Conservation (phyloP, 2,888 invertebrate genomes). For the Drosophila dives region DNA sequence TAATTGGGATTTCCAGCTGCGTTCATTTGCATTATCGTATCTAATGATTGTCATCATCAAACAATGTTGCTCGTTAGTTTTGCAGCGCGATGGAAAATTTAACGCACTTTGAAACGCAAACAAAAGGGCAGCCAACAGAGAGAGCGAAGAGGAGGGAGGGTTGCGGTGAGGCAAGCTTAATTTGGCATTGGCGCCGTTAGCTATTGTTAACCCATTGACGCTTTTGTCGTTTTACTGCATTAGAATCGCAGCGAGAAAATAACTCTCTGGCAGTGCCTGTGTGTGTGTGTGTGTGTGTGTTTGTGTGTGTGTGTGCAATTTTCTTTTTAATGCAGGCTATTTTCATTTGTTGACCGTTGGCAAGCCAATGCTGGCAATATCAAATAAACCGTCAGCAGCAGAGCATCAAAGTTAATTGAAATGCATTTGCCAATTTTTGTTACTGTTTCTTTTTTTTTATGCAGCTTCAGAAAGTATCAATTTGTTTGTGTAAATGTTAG, state of each 20-base stretch:
- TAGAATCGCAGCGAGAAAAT: conserved; percentile 12
- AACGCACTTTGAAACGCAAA: conserved; percentile 42
- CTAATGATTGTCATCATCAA: conserved; percentile 81
- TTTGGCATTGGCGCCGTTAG: conserved; percentile 6
- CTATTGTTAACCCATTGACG: conserved; percentile 40
- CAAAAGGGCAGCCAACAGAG: conserved; percentile 13
- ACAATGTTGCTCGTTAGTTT: conserved; percentile 80
- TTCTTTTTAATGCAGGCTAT: conserved; percentile 51
- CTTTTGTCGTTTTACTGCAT: conserved; percentile 31
- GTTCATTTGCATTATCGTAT: conserved; percentile 82
- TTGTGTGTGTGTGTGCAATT: conserved; percentile 39
- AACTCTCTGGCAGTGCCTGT: background rate
- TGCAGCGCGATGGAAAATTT: conserved; percentile 41
- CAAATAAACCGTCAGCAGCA: conserved; percentile 2
- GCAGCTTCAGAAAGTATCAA: conserved; percentile 23
- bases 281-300: background rate
- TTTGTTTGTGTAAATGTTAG: conserved; percentile 1
- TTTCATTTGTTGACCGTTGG: conserved; percentile 55
- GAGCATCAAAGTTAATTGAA: conserved; percentile 55
- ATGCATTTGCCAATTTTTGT: conserved; percentile 72
- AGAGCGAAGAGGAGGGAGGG: too few species aligned
- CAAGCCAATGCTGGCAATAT: conserved; percentile 46
- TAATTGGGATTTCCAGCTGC: conserved; percentile 35
- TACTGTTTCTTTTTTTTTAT: conserved; percentile 6
- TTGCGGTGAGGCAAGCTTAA: background rate